Evolutionary conservation across 2,113 vertebrate genomes (phyloP).

Genomic region (Eubucco bourcierii): DNA sequence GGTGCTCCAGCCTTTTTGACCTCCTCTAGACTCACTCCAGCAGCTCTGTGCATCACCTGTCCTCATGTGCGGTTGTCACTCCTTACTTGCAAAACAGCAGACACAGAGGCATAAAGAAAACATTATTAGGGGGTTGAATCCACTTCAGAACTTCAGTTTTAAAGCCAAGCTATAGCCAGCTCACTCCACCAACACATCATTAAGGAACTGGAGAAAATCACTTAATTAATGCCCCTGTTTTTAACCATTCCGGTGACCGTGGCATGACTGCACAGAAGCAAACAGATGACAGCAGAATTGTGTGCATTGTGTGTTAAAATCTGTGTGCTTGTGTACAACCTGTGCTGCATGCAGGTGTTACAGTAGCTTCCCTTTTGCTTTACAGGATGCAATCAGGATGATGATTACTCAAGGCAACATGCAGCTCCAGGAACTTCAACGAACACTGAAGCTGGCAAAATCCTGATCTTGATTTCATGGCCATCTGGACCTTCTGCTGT

Average conservation of each 20-base stretch:
- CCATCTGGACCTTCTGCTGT: background rate
- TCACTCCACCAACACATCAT: background rate
- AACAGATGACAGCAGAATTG: background rate
- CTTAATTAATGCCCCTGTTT: background rate
- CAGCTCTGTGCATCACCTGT: no score
- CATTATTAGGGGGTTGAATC: background rate
- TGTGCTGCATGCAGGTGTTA: fast-evolving
- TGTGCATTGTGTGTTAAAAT: background rate
- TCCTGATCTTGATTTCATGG: constrained; percentile 54
- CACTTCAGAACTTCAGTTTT: background rate
- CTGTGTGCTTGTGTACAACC: fast-evolving
- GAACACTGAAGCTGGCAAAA: constrained; percentile 81
- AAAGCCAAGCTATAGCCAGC: background rate
- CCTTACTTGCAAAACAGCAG: background rate
- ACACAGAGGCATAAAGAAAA: background rate
- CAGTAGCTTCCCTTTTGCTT: background rate
- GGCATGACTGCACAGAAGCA: background rate
- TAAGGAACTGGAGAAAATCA: background rate
- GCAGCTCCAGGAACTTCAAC: constrained; percentile 88
- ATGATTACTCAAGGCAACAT: constrained; percentile 92
- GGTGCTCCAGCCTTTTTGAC: no score
- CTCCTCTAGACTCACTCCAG: no score
- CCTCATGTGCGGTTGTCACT: fast-evolving
- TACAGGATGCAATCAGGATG: constrained; percentile 90
- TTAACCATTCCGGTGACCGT: background rate